Base-by-base conservation (phyloP, 2,888 invertebrate genomes). In the Heliconius ethilla region DNA sequence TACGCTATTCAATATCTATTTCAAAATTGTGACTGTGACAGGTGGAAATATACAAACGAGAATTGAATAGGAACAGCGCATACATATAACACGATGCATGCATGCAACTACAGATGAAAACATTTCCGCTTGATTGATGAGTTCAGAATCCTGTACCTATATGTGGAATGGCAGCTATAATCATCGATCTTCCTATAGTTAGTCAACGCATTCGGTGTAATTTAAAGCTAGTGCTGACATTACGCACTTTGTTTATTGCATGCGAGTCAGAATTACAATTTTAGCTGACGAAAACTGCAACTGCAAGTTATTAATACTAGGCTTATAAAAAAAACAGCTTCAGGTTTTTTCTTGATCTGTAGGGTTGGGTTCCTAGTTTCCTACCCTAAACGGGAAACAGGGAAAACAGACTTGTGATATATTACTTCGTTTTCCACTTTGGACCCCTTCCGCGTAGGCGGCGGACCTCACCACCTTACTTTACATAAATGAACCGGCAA, bases 71-170 rank as follows among this genome's bases (percentile, higher is more conserved):
- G 55, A 70, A 37, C 29, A 62, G 33, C 25, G 76, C 51, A 59
- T 62, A 65, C 40, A 13, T 25, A 59, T 72, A 72, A 59, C 72
- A 63, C 70, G 37, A 27, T 70, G 75, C 78, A 78, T 75, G 75
- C 62, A 72, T 79, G 77, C 76, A 72, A 67, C 67, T 78, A 63
- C 74, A 75, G 78, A 80, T 79, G 70, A 70, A 79, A 78, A 78
- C 75, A 78, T 78, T 79, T 79, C 80, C 77, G 63, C 51, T 75
- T 81, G 81, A 81, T 81, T 81, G 79, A 81, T 81, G 78, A 78
- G 78, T 78, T 76, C 74, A 40, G 76, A 72, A 78, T 70, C 59
- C 65, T 74, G 51, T 59, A 29, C 29, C 29, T 29, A 37, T 62
- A 79, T 66, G 51, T 18, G 66, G 70, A 78, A 66, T 66, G 72